phyloP scores from a whole-genome alignment of 2,888 invertebrate genomes.

The Electrophaes corylata region DNA sequence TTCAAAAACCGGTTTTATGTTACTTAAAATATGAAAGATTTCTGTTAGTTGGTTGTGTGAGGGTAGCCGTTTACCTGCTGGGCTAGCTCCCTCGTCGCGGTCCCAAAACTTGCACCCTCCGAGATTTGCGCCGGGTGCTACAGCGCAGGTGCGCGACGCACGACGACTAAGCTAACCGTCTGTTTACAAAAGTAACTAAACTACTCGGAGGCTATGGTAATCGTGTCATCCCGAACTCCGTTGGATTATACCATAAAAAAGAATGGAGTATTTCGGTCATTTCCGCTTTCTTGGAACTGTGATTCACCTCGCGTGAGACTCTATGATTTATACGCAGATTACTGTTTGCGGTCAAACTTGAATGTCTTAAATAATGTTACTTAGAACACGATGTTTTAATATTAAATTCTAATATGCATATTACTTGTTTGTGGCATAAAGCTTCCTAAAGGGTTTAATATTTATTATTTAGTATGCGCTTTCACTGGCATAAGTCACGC shows the following conservation, averaged over 20 bases:
- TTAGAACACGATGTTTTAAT: slow-evolving; percentile 62
- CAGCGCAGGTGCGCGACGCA: slow-evolving; percentile 76
- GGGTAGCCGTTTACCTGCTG: slow-evolving; percentile 74
- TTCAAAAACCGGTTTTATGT: slow-evolving; percentile 52
- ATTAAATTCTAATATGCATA: slow-evolving; percentile 57
- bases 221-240: slow-evolving; percentile 55
- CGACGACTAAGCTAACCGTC: slow-evolving; percentile 65
- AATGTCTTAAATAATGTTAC: slow-evolving; percentile 63
- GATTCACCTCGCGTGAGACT: slow-evolving; percentile 77
- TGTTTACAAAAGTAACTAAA: slow-evolving; percentile 65
- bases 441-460: slow-evolving; percentile 60
- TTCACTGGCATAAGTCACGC: slow-evolving; percentile 73
- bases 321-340: slow-evolving; percentile 74
- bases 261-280: slow-evolving; percentile 76
- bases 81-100: slow-evolving; percentile 50
- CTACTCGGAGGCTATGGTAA: slow-evolving; percentile 49
- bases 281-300: slow-evolving; percentile 81
- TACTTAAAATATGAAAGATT: slow-evolving; percentile 46
- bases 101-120: slow-evolving; percentile 65
- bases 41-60: slow-evolving; percentile 38
- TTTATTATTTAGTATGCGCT: slow-evolving; percentile 66
- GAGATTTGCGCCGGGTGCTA: slow-evolving; percentile 78
- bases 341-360: slow-evolving; percentile 67
- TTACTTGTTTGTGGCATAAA: slow-evolving; percentile 46
- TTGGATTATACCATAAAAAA: slow-evolving; percentile 69